These are phyloP conservation scores for Cepaea nemoralis DNA, from an alignment of 1,140 invertebrate genomes.

Conservation along the genomic window DNA sequence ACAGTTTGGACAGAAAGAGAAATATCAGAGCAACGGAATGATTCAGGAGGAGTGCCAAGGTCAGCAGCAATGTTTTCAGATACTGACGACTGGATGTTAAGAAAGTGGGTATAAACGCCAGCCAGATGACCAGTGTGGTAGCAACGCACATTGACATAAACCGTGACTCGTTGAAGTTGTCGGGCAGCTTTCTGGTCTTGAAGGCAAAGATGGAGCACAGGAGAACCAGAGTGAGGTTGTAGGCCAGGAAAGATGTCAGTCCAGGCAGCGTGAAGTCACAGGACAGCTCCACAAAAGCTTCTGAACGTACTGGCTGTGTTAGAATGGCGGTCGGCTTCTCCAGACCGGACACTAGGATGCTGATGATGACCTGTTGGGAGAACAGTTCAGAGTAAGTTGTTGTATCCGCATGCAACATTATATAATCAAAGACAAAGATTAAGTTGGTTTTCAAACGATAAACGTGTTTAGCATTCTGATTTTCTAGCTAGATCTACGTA, in stretches of 20 bases:
- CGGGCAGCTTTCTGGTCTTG: conserved; percentile 70
- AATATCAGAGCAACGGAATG: conserved; percentile 13
- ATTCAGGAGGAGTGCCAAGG: conserved; percentile 4
- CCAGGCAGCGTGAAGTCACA: conserved; percentile 40
- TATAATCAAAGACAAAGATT: too few relatives aligned
- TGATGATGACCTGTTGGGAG: background rate
- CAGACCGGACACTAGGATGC: background rate
- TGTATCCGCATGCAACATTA: too few relatives aligned
- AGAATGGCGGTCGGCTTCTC: background rate
- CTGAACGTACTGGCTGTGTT: conserved; percentile 8
- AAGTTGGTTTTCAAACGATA: too few relatives aligned
- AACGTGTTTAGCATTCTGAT: too few relatives aligned
- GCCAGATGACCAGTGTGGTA: conserved; percentile 6
- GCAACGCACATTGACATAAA: conserved; percentile 19
- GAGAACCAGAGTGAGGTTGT: conserved; percentile 88
- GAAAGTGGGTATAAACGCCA: conserved; percentile 10
- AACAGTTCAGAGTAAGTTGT: background rate
- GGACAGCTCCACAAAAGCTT: conserved; percentile 7
- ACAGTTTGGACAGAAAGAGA: background rate
- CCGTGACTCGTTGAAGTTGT: conserved; percentile 60
- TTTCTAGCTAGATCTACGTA: too few relatives aligned
- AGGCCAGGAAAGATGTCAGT: conserved; percentile 75
- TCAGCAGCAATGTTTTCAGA: background rate
- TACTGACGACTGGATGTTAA: background rate
- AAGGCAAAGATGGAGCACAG: conserved; percentile 90